Conservation (phyloP, 2,797 vertebrate species). For the Helarctos malayanus region DNA sequence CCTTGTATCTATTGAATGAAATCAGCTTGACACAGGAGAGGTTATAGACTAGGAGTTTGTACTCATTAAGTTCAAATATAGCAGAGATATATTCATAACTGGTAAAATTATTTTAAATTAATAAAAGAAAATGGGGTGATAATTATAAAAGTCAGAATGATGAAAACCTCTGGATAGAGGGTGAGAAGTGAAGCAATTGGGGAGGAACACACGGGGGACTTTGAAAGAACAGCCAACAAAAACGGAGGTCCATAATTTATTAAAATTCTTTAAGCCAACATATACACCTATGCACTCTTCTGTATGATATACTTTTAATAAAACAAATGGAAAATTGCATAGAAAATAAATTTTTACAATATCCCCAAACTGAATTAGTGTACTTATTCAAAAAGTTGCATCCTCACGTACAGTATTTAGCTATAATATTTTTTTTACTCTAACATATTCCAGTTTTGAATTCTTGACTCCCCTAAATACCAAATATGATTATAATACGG, state of each 20-base stretch:
- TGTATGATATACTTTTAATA: not conserved
- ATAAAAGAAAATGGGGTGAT: not conserved
- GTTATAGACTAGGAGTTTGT: not conserved
- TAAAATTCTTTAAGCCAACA: not conserved
- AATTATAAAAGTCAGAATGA: not conserved
- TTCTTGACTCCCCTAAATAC: conserved; percentile 1
- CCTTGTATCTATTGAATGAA: not conserved
- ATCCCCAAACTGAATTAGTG: not conserved
- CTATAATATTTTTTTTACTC: conserved; percentile 50
- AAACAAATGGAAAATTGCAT: not conserved
- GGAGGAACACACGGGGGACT: not conserved
- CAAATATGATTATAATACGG: not conserved
- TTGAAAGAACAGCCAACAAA: not conserved
- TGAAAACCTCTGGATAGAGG: not conserved
- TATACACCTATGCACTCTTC: not conserved
- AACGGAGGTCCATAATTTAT: not conserved
- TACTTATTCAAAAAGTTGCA: not conserved
- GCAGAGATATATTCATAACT: not conserved
- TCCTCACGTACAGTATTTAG: not conserved
- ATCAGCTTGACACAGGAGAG: not conserved
- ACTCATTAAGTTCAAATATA: not conserved
- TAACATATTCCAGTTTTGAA: conserved; percentile 49
- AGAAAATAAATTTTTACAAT: not conserved
- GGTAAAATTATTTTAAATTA: not conserved
- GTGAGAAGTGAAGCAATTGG: not conserved